phyloP scores from a whole-genome alignment of 2,797 vertebrate genomes.

The Sebastes kiyomatsui region DNA sequence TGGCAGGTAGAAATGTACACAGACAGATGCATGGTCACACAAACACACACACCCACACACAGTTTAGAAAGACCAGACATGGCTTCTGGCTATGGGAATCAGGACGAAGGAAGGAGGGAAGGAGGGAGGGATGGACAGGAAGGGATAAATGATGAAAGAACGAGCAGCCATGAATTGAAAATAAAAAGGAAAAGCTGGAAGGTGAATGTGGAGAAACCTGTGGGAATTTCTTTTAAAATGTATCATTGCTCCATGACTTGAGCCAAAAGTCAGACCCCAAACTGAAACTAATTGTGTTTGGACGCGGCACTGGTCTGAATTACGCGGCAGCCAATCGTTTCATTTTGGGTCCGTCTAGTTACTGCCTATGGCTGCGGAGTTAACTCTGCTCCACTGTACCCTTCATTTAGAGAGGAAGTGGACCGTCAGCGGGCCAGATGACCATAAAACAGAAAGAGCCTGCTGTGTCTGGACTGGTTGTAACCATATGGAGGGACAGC shows the following conservation, averaged over 20 bases:
- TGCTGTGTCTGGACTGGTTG: constrained; percentile 48
- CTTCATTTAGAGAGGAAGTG: constrained; percentile 67
- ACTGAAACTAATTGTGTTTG: constrained; percentile 45
- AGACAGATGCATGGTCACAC: constrained; percentile 36
- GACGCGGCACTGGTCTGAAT: constrained; percentile 20
- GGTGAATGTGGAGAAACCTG: constrained; percentile 36
- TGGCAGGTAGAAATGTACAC: constrained; percentile 53
- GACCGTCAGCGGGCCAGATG: constrained; percentile 56
- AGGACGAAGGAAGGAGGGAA: background rate
- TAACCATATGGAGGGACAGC: constrained; percentile 28
- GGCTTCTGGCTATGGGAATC: constrained; percentile 2
- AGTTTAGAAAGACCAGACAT: constrained; percentile 21
- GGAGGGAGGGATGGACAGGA: constrained; percentile 40
- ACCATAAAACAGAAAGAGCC: constrained; percentile 65
- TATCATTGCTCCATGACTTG: constrained; percentile 4
- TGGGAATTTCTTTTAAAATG: constrained; percentile 40
- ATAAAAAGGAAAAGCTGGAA: constrained; percentile 52
- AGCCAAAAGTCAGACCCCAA: constrained; percentile 50
- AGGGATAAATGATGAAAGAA: constrained; percentile 55
- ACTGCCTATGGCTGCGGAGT: constrained; percentile 34
- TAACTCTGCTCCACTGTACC: constrained; percentile 19
- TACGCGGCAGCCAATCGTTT: constrained; percentile 12
- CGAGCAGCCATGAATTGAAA: constrained; percentile 37
- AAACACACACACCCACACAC: background rate
- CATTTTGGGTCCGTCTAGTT: constrained; percentile 11